Evolutionary conservation across 2,113 vertebrate species (phyloP).

Genomic region (Neofelis nebulosa): DNA sequence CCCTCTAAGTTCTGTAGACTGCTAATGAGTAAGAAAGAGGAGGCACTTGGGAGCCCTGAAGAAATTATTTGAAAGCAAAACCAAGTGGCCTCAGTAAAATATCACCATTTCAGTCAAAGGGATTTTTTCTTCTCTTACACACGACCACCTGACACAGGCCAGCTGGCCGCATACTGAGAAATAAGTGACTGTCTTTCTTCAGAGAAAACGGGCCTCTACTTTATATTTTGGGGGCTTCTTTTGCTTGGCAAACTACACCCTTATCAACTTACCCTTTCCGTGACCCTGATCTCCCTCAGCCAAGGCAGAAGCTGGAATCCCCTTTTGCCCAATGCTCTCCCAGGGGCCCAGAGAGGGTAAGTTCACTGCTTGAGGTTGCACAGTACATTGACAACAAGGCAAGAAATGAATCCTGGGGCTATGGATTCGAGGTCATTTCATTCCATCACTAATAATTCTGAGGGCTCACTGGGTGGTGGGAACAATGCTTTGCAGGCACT

Average conservation of each 20-base stretch:
- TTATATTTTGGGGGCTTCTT: slow-evolving; percentile 31
- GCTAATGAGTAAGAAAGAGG: slow-evolving; percentile 70
- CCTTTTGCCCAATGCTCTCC: neutral
- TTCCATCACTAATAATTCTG: neutral
- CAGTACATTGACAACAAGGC: neutral
- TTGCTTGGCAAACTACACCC: neutral
- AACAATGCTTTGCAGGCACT: neutral
- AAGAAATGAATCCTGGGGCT: neutral
- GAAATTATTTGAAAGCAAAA: slow-evolving; percentile 83
- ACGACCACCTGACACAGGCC: slow-evolving; percentile 64
- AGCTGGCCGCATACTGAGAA: slow-evolving; percentile 66
- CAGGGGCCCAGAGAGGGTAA: slow-evolving; percentile 14
- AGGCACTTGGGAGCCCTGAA: slow-evolving; percentile 76
- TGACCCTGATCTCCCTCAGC: neutral
- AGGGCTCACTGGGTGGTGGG: neutral
- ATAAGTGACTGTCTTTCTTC: slow-evolving; percentile 74
- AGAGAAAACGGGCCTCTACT: slow-evolving; percentile 22
- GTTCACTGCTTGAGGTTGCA: neutral
- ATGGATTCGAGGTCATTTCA: neutral
- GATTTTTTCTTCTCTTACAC: slow-evolving; percentile 66
- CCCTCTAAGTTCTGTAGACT: slow-evolving; percentile 76
- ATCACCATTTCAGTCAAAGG: slow-evolving; percentile 78
- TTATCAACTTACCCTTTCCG: slow-evolving; percentile 56
- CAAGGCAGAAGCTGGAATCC: neutral
- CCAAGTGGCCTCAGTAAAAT: slow-evolving; percentile 81